These are phyloP conservation scores for Thelaira solivaga DNA, from an alignment of 2,888 invertebrate genomes.

Conservation along the genomic window DNA sequence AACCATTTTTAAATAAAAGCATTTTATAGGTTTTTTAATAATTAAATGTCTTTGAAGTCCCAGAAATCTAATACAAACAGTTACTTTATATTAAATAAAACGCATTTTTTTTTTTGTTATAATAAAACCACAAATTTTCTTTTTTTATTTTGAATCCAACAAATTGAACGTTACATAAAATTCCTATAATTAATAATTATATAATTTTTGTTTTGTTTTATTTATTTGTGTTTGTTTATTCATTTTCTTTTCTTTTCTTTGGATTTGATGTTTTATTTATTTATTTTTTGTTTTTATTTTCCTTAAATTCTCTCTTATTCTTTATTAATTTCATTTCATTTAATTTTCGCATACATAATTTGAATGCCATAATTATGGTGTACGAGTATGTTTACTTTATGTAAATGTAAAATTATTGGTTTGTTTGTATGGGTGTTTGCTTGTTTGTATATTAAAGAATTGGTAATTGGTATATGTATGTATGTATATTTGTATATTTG, in stretches of 20 bases:
- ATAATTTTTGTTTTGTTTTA: slow-evolving; percentile 58
- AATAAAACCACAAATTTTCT: slow-evolving; percentile 70
- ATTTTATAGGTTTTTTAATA: no score
- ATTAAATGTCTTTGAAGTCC: no score
- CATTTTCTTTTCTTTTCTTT: slow-evolving; percentile 16
- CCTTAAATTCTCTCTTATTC: no score
- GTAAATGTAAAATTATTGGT: slow-evolving; percentile 60
- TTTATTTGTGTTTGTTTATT: slow-evolving; percentile 19
- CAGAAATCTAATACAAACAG: no score
- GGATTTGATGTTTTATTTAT: slow-evolving; percentile 33
- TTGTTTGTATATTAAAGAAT: slow-evolving; percentile 46
- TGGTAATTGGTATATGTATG: slow-evolving; percentile 44
- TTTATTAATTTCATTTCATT: no score
- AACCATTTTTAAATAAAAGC: no score
- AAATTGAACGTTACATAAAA: slow-evolving; percentile 72
- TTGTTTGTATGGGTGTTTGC: slow-evolving; percentile 40
- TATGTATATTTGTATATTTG: slow-evolving; percentile 26
- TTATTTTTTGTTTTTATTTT: slow-evolving; percentile 30
- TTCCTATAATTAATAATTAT: slow-evolving; percentile 67
- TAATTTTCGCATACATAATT: no score
- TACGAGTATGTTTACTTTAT: slow-evolving; percentile 50
- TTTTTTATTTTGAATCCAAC: slow-evolving; percentile 72
- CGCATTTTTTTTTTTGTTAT: slow-evolving; percentile 64
- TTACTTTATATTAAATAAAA: slow-evolving; percentile 56
- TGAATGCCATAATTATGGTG: slow-evolving; percentile 47